phyloP scores from a whole-genome alignment of 1,140 invertebrate genomes.

The Drosophila pseudoobscura region DNA sequence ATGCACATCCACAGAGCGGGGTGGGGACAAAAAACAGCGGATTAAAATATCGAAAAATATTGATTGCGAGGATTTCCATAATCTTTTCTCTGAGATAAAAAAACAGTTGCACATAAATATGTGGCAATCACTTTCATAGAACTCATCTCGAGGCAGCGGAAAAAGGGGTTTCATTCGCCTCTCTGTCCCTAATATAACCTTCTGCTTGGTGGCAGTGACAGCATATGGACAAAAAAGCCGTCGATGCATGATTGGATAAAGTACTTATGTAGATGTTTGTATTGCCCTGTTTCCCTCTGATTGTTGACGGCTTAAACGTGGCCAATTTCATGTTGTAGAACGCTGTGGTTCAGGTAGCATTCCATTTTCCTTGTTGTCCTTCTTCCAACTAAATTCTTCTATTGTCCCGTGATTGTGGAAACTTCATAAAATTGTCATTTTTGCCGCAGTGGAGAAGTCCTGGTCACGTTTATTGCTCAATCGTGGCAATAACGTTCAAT shows the following conservation, averaged over 20 bases:
- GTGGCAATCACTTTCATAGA: too few relatives aligned
- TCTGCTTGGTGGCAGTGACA: conserved; percentile 11
- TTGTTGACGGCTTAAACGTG: not conserved
- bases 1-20: not conserved
- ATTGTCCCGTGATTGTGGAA: not conserved
- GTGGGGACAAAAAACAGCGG: too few relatives aligned
- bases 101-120: too few relatives aligned
- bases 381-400: not conserved
- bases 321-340: too few relatives aligned
- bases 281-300: not conserved
- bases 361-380: conserved; percentile 9
- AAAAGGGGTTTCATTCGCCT: too few relatives aligned
- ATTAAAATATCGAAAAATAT: too few relatives aligned
- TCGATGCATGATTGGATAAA: not conserved
- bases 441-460: conserved; percentile 14
- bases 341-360: not conserved
- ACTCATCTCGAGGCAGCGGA: too few relatives aligned
- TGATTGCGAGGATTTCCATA: too few relatives aligned
- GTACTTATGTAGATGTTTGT: not conserved
- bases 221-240: conserved; percentile 1
- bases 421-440: conserved; percentile 49
- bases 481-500: conserved; percentile 69
- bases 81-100: too few relatives aligned
- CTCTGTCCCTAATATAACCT: not conserved
- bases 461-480: conserved; percentile 46